Base-by-base conservation (phyloP, 2,888 invertebrate species). In the Chrysodeixis includens region DNA sequence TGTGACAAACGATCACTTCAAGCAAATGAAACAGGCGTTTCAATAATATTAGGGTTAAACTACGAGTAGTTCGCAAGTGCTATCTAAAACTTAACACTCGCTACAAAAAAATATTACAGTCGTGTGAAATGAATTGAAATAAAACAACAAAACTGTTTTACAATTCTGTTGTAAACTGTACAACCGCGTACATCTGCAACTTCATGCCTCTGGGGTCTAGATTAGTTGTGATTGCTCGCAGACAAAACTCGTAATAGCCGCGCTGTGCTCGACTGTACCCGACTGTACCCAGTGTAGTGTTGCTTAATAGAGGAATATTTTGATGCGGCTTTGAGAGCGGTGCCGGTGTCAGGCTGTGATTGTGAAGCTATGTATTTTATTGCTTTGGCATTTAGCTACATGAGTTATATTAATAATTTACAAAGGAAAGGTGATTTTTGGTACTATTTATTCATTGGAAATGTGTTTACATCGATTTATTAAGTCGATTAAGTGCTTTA, bases 141-240 rank as follows among this genome's bases (percentile, higher is more conserved):
- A n/a, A n/a, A 44, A n/a, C 16, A 6, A 4, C 7, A 16, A 1
- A n/a, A 16, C 5, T 16, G 7, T 18, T 16, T 8, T 16, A 12
- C 8, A 16, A 14, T 1, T 46, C 16, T 18, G 44, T 46, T 16
- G 9, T 8, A 3, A 0, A 18, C 3, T 0, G 52, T 53, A 64
- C 52, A 64, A 49, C 52, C 30, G 49, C 26, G 40, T 49, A 40
- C 55, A 51, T 30, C 26, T 40, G 16, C 46, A 66, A 66, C 54
- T 57, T 51, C 54, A 30, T 53, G 63, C 49, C 54, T 55, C 40
- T 35, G 49, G 54, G 49, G 61, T 57, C 26, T 30, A 30, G 56
- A 67, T 67, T 62, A 72, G 49, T 62, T 60, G 14, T 46, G 62
- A 62, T 62, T 60, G 59, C 56, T 72, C 49, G 61, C 40, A 56